These are phyloP conservation scores for Pteria penguin DNA, from an alignment of 2,888 invertebrate genomes.

Conservation along the genomic window DNA sequence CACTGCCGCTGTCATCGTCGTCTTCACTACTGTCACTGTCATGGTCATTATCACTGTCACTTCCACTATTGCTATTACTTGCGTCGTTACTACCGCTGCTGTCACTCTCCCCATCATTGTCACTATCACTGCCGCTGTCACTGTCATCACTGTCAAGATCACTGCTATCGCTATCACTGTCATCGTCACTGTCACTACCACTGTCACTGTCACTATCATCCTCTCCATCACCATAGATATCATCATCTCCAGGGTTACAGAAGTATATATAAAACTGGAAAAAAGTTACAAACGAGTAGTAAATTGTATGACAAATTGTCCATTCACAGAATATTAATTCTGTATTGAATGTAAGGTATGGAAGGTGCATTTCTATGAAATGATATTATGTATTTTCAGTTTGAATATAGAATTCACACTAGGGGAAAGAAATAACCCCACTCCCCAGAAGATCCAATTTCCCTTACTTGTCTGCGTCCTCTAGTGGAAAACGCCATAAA, in stretches of 20 bases:
- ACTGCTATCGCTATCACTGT: not conserved
- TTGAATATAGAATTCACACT: no score
- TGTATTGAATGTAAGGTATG: no score
- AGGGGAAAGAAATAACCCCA: no score
- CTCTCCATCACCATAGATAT: not conserved
- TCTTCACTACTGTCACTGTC: not conserved
- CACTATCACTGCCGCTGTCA: not conserved
- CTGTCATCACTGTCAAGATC: not conserved
- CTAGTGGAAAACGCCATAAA: no score
- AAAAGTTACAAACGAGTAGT: not conserved
- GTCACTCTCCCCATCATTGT: not conserved
- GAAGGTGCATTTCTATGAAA: no score
- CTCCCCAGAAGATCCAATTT: no score
- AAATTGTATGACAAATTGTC: not conserved
- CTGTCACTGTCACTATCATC: not conserved
- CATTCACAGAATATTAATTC: no score
- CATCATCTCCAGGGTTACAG: slow-evolving; percentile 12
- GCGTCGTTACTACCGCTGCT: not conserved
- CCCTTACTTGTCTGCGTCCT: no score
- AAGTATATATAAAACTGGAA: slow-evolving; percentile 28
- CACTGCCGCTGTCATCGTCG: not conserved
- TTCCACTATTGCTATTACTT: no score
- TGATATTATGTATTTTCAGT: no score
- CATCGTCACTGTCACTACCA: not conserved
- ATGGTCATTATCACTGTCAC: not conserved